Conservation (phyloP, 1,140 invertebrate species). For the Trichonephila clavipes region DNA sequence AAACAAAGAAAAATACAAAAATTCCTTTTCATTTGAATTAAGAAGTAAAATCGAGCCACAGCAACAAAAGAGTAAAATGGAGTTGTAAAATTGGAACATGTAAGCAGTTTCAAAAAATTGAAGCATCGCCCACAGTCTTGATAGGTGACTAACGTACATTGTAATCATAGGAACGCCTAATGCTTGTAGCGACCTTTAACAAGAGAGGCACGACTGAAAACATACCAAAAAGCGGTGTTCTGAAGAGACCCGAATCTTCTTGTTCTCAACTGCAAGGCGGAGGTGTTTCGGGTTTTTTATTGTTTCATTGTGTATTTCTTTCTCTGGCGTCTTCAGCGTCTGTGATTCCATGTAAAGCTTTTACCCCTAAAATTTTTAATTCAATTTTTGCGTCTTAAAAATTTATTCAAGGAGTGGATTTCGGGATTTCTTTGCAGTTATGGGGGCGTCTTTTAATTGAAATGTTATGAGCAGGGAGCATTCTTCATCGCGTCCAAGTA, state of each 20-base stretch:
- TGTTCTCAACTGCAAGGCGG: slow-evolving; percentile 27
- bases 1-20: slow-evolving; percentile 63
- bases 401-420: slow-evolving; percentile 19
- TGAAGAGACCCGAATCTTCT: slow-evolving; percentile 22
- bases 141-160: slow-evolving; percentile 73
- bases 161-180: slow-evolving; percentile 70
- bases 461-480: slow-evolving; percentile 27
- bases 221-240: slow-evolving; percentile 68
- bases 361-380: slow-evolving; percentile 46
- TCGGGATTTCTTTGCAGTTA: slow-evolving; percentile 44
- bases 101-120: slow-evolving; percentile 69
- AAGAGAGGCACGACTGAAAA: slow-evolving; percentile 67
- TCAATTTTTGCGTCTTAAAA: slow-evolving; percentile 50
- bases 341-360: not conserved
- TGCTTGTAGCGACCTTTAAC: slow-evolving; percentile 70
- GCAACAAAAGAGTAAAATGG: slow-evolving; percentile 53
- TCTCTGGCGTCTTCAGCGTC: not conserved
- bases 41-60: slow-evolving; percentile 44
- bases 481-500: not conserved
- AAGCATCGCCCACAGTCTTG: slow-evolving; percentile 54
- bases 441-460: slow-evolving; percentile 67
- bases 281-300: slow-evolving; percentile 58
- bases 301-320: slow-evolving; percentile 58
- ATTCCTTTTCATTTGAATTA: slow-evolving; percentile 54
- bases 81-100: slow-evolving; percentile 71